Evolutionary conservation across 1,140 invertebrate genomes (phyloP).

Genomic region (Drosophila baimaii): DNA sequence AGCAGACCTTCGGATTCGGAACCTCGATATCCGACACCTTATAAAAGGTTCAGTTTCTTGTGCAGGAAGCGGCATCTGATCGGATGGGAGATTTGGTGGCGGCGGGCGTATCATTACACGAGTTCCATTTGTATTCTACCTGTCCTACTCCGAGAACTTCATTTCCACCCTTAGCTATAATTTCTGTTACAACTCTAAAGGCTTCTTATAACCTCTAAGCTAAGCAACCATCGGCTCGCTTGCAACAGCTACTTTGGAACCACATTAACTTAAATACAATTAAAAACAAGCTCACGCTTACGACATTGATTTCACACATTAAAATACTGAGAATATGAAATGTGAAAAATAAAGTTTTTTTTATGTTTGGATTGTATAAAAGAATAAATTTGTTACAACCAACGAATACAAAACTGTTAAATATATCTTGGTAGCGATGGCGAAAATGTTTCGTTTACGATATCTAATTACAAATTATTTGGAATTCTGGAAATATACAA

Average conservation of each 20-base stretch:
- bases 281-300: conserved; percentile 32
- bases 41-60: conserved; percentile 50
- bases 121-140: conserved; percentile 34
- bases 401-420: not conserved
- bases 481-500: too few relatives aligned
- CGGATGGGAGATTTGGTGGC: conserved; percentile 21
- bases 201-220: conserved; percentile 29
- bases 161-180: conserved; percentile 62
- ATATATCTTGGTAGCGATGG: not conserved
- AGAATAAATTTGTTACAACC: conserved; percentile 19
- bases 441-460: too few relatives aligned
- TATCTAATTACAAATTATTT: too few relatives aligned
- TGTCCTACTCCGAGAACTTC: conserved; percentile 44
- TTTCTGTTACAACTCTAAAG: conserved; percentile 57
- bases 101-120: conserved; percentile 17
- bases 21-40: conserved; percentile 85
- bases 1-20: conserved; percentile 96
- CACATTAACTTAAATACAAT: conserved; percentile 25
- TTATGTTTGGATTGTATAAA: conserved; percentile 19
- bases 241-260: conserved; percentile 27
- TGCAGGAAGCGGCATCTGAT: conserved; percentile 3
- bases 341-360: conserved; percentile 33
- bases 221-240: conserved; percentile 26
- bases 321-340: conserved; percentile 53
- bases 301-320: conserved; percentile 50